A percentile compares a stretch with the other conserved stretches of the same genome.
These are phyloP conservation scores for Pseudoatta argentina DNA, from an alignment of 1,140 invertebrate species.

Conservation along the genomic window DNA sequence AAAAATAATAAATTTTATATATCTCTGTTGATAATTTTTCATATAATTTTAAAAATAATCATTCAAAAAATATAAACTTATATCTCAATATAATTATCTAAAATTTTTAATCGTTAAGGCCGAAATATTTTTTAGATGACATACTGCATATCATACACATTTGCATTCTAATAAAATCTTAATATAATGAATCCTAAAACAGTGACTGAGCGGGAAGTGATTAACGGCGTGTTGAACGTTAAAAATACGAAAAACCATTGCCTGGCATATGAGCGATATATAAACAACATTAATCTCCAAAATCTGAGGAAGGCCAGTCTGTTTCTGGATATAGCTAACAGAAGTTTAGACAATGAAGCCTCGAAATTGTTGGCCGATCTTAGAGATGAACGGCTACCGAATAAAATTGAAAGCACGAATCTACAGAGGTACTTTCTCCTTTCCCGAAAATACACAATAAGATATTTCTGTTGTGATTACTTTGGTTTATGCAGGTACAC, in stretches of 20 bases:
- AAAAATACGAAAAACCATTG: constrained; percentile 98
- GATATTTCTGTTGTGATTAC: background rate
- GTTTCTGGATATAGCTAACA: constrained; percentile 97
- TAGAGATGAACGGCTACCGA: constrained; percentile 94
- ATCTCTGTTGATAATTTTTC: background rate
- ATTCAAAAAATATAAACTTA: background rate
- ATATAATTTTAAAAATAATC: background rate
- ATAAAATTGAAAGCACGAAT: constrained; percentile 95
- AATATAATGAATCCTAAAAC: constrained; percentile 50
- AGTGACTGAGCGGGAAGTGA: constrained; percentile 99
- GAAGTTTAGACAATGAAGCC: constrained; percentile 97
- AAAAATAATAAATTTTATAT: background rate
- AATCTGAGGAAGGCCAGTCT: constrained; percentile 97
- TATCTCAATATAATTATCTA: background rate
- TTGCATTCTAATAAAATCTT: background rate
- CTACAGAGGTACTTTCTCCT: constrained; percentile 90
- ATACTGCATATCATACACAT: background rate
- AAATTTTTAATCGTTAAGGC: background rate
- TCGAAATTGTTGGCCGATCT: constrained; percentile 95
- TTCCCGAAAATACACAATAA: background rate
- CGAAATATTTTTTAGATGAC: background rate
- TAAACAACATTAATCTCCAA: constrained; percentile 99
- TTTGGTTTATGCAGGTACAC: constrained; percentile 91
- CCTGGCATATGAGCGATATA: constrained; percentile 97
- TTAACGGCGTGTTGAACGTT: constrained; percentile 97